Base-by-base conservation (phyloP, 2,797 vertebrate species). In the Micrastur ruficollis region DNA sequence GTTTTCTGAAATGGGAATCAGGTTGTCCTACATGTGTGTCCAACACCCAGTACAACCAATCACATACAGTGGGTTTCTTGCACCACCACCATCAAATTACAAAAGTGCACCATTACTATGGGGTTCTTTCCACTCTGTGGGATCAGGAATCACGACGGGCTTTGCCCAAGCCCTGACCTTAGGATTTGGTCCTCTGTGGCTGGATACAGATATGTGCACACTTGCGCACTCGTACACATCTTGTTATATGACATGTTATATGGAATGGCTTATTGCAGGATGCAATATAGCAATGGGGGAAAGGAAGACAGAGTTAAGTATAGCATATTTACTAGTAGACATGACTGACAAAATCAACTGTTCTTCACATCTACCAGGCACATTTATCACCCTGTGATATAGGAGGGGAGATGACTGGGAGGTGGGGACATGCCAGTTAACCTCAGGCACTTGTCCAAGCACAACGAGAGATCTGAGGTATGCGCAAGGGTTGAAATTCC, bases 401-500 rank as follows among this genome's bases (percentile, higher is more conserved):
- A 74, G 81, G 44, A 74, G 50, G 81, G 56, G 81, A 88, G 89
- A 85, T 27, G 44, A 59, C 67, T 68, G 27, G 62, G 56, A 91
- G 85, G 82, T 80, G 86, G 47, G 40, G 92, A 32, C n/a, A 58
- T 50, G 93, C 81, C 95, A 97, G 97, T 89, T 96, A 98, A 97
- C 94, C 96, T 97, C 94, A 97, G 96, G 97, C 96, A 95, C 92
- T 96, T 95, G 86, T 95, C 97, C 93, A 97, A 96, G 86, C 83
- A 85, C 78, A 83, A 90, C 1, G 1, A 84, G 90, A 97, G 94
- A 97, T 36, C 55, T 89, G 92, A 98, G 94, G 95, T 95, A 97
- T 71, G 96, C 52, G 46, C 59, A 4, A 92, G 95, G 96, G 93
- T 61, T 97, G 97, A 97, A 97, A 98, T 98, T 98, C 98, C 98